Percentiles rank a stretch among this genome's conserved stretches.
These are phyloP conservation scores for Drosophila tanythrix DNA, from an alignment of 2,888 invertebrate genomes.

Conservation along the genomic window DNA sequence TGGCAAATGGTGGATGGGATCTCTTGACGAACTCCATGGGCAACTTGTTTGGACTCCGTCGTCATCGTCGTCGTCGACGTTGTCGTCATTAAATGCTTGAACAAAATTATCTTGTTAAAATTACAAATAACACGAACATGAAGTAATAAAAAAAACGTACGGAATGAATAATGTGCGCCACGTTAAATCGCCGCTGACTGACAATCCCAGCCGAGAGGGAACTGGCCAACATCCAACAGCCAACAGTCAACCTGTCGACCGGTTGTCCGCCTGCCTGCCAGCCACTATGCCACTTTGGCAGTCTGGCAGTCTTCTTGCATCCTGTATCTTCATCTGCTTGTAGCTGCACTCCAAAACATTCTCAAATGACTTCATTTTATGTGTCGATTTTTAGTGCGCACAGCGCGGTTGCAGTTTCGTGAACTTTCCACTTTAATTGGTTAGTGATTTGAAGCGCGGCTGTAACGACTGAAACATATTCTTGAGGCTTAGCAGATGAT, in stretches of 20 bases:
- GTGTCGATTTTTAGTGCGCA: slow-evolving; percentile 73
- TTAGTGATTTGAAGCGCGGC: slow-evolving; percentile 64
- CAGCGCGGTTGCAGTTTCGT: slow-evolving; percentile 73
- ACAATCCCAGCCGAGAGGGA: slow-evolving; percentile 48
- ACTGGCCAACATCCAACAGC: slow-evolving; percentile 29
- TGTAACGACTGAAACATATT: slow-evolving; percentile 52
- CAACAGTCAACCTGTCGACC: slow-evolving; percentile 56
- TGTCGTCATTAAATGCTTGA: slow-evolving; percentile 83
- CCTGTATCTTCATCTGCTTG: slow-evolving; percentile 43
- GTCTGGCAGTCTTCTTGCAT: slow-evolving; percentile 22
- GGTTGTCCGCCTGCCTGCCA: slow-evolving; percentile 43
- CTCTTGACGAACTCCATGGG: slow-evolving; percentile 30
- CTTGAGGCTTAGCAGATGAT: slow-evolving; percentile 25
- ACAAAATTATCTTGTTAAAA: slow-evolving; percentile 84
- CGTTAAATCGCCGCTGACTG: slow-evolving; percentile 75
- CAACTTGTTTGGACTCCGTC: slow-evolving; percentile 25
- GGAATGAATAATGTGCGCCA: slow-evolving; percentile 80
- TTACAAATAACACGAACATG: slow-evolving; percentile 84
- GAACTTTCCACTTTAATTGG: slow-evolving; percentile 77
- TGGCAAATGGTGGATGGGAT: slow-evolving; percentile 29
- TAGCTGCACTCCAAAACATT: slow-evolving; percentile 63
- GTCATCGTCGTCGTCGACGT: slow-evolving; percentile 28
- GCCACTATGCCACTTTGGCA: slow-evolving; percentile 19
- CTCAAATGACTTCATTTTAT: slow-evolving; percentile 77
- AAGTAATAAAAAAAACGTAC: slow-evolving; percentile 78